Evolutionary conservation across 2,888 invertebrate genomes (phyloP).

Genomic region (Drosophila dives): DNA sequence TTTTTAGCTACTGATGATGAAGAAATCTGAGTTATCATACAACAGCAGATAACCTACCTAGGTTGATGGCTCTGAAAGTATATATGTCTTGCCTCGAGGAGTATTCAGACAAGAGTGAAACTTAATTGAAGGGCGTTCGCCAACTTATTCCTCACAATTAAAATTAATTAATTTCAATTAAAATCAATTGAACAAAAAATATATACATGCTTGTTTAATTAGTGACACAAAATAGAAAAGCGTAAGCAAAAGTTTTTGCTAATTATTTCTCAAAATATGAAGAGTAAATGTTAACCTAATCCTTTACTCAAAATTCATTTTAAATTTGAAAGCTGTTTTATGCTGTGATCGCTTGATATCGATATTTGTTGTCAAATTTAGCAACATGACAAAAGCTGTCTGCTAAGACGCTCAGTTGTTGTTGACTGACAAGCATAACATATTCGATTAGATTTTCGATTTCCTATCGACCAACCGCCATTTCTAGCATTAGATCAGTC

Average conservation of each 20-base stretch:
- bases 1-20: conserved; percentile 45
- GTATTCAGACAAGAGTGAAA: conserved; percentile 15
- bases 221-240: too few species aligned
- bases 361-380: neutral
- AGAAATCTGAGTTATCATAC: conserved; percentile 42
- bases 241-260: neutral
- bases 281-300: neutral
- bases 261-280: neutral
- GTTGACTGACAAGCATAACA: neutral
- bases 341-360: conserved; percentile 29
- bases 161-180: conserved; percentile 51
- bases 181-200: conserved; percentile 42
- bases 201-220: neutral
- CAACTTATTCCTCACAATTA: conserved; percentile 1
- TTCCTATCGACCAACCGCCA: conserved; percentile 33
- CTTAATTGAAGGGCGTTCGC: conserved; percentile 30
- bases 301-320: neutral
- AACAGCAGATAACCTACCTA: conserved; percentile 48
- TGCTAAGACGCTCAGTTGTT: conserved; percentile 14
- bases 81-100: conserved; percentile 33
- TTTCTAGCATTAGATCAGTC: conserved; percentile 16
- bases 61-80: conserved; percentile 16
- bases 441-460: neutral
- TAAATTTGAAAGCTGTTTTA: neutral
- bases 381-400: conserved; percentile 24